Evolutionary conservation across 2,113 vertebrate genomes (phyloP), one percentile per base, ranked within the genome.

Genomic region (Hyla sarda): DNA sequence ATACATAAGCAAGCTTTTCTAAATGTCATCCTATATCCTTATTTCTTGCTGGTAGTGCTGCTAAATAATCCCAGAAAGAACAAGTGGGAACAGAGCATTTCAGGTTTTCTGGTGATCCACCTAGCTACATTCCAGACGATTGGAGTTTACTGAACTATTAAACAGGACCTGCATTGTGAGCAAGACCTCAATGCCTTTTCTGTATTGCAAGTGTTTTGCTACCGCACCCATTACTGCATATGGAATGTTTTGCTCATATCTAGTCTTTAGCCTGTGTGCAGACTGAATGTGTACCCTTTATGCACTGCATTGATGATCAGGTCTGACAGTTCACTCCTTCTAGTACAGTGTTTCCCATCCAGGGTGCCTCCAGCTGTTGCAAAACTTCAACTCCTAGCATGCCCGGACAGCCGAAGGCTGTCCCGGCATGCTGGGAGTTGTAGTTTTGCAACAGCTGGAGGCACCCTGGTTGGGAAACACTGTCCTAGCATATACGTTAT

Each of bases 211-310:
- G 89, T 90, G 89, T 89, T 56, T 52, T 83, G 87, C 89, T 89
- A 87, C 92, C 91, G 89, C 92, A 90, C 92, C 91, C 91, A 0
- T 84, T 84, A 85, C 88, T 89, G 88, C 88, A 87, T 87, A 82
- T 91, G 91, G 90, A 93, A 93, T 91, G 90, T 92, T 91, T 90
- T 90, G 88, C 75, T 3, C 91, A 88, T 86, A 88, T 34, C 89
- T 0, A 0, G 87, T 82, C 65, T 89, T 88, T 58, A 82, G 82
- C 78, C 79, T 32, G 74, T 13, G 32, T 41, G 77, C 54, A 80
- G 54, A 23, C 34, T 23, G 34, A 62, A 62, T 62, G 34, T 80
- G 56, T 10, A 37, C 13, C 23, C 78, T 60, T 34, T 80, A 12
- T 80, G 78, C 34, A 25, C 48, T 50, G 72, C 41, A 48, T 28